Percentiles rank a stretch among this genome's conserved stretches.
Evolutionary conservation across 2,888 invertebrate genomes (phyloP).

Genomic region (Globia sparganii): DNA sequence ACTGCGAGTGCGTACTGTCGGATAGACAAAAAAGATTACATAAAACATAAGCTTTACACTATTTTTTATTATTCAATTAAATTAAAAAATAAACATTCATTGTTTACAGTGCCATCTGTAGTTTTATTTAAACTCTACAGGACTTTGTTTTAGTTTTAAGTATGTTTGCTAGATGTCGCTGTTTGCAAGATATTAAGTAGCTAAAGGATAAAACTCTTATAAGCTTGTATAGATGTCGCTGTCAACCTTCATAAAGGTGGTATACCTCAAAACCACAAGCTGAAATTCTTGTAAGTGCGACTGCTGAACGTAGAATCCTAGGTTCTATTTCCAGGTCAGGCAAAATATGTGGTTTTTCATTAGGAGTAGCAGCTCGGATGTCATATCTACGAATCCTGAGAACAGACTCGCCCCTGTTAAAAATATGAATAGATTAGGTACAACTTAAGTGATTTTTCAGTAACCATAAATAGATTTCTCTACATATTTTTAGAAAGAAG

Average conservation of each 20-base stretch:
- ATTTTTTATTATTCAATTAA: neutral
- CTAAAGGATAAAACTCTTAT: neutral
- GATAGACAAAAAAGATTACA: no score
- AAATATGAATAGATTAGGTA: neutral
- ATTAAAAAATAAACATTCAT: neutral
- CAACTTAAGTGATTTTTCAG: neutral
- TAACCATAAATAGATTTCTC: neutral
- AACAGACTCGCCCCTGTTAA: neutral
- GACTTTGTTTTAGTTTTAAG: neutral
- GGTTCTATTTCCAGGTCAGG: no score
- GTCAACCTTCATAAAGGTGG: neutral
- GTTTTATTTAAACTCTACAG: neutral
- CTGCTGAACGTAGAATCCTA: neutral
- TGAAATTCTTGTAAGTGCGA: neutral
- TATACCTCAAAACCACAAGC: neutral
- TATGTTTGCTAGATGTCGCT: slow-evolving; percentile 24
- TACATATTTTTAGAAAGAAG: neutral
- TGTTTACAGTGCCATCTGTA: slow-evolving; percentile 7
- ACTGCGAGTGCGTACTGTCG: no score
- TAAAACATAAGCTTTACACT: neutral
- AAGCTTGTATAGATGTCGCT: slow-evolving; percentile 26
- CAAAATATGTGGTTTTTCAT: neutral
- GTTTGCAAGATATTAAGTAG: neutral
- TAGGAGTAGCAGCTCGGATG: neutral
- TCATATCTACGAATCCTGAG: neutral